Evolutionary conservation across 1,140 invertebrate species (phyloP), one percentile per base, ranked within the genome.

Genomic region (Panagrolaimus sp.): DNA sequence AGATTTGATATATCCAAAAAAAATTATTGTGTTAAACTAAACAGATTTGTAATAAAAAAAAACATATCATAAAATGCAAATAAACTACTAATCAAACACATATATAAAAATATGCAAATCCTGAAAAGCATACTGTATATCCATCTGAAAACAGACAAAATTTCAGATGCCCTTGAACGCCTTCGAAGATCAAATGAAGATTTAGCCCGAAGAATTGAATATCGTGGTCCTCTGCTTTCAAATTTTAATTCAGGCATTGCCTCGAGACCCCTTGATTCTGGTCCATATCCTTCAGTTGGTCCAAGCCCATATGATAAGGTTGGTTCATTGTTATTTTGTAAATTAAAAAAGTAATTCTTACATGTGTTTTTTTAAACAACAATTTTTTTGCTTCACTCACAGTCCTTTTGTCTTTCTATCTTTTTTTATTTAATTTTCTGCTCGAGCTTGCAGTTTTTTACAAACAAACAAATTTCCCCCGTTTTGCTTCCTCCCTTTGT

Each of bases 161-260:
- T 70, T 78, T 65, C 68, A 78, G 76, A 79, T 26, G 55, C 75
- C 47, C 73, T 4, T 44, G 45, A 12, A 12, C 73, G 76, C 14
- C 77, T 79, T 63, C 67, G 73, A 15, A 82, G 80, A 62, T 80
- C 79, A 7, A 74, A 71, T 7, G 79, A 80, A 64, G 79, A 80
- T 63, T 24, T 79, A 12, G 45, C 62, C 24, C 69, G 67, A 21
- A 65, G 65, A 6, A 55, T 70, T 17, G 80, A 82, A 45, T 80
- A 80, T 66, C 77, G 80, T 24, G 80, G 81, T 9, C 80, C 80
- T 8, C 70, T 82, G 45, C 10, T 78, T 82, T 44, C 77, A 78
- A 68, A 38, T 4, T 38, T 38, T 38, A 38, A 38, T 38, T 38
- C 32, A 4, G 32, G 32, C 73, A 78, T 17, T 82, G 83, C 71